These are phyloP conservation scores for Lampropteryx suffumata DNA, from an alignment of 2,888 invertebrate species.

Conservation along the genomic window DNA sequence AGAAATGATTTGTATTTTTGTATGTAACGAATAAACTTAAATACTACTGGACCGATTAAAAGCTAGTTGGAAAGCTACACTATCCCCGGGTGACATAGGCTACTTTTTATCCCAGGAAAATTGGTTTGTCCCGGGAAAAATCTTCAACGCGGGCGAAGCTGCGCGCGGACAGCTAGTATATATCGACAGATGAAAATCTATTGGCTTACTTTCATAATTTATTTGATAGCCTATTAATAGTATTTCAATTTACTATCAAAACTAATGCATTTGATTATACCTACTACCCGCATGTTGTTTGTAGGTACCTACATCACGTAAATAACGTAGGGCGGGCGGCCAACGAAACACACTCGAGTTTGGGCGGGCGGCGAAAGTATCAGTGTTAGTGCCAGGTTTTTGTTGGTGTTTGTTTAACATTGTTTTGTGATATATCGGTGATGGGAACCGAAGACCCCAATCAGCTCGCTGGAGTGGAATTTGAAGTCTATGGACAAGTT, in stretches of 20 bases:
- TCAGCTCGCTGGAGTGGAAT: slow-evolving; percentile 90
- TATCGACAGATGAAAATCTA: neutral
- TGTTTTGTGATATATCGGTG: slow-evolving; percentile 30
- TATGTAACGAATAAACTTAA: no score
- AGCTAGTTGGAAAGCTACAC: no score
- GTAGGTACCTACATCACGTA: slow-evolving; percentile 21
- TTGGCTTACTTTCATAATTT: no score
- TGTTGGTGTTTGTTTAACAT: slow-evolving; percentile 14
- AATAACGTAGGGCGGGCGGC: slow-evolving; percentile 46
- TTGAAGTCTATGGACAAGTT: slow-evolving; percentile 95
- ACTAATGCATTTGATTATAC: slow-evolving; percentile 7
- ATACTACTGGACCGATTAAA: no score
- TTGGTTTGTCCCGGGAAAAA: no score
- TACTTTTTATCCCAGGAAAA: no score
- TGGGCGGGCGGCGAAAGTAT: slow-evolving; percentile 51
- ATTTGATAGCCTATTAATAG: no score
- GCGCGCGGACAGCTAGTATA: no score
- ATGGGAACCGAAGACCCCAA: slow-evolving; percentile 84
- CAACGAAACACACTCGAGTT: slow-evolving; percentile 50
- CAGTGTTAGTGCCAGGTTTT: slow-evolving; percentile 13
- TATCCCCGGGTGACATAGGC: no score
- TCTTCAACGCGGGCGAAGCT: no score
- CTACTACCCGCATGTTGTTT: neutral
- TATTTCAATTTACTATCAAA: slow-evolving; percentile 4
- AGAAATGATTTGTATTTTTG: no score